phyloP scores from a whole-genome alignment of 92 coral and sea anemone species.

The Montipora capitata region DNA sequence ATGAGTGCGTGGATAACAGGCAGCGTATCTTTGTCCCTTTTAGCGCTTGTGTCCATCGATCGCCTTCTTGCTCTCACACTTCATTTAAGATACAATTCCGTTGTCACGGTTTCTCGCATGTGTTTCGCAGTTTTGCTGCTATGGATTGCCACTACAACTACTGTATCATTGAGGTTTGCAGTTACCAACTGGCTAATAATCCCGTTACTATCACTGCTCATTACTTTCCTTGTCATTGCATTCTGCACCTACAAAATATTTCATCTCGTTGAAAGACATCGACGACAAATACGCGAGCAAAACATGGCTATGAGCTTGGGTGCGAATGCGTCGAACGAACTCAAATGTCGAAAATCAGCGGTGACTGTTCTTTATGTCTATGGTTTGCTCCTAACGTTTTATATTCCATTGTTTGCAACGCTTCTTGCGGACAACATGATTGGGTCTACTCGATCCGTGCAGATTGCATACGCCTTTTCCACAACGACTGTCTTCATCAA shows the following conservation, averaged over 20 bases:
- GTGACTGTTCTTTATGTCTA: no score
- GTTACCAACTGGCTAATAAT: conserved; percentile 20
- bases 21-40: conserved; percentile 21
- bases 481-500: no score
- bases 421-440: no score
- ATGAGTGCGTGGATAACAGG: background rate
- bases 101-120: conserved; percentile 24
- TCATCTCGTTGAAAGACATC: conserved; percentile 22
- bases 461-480: no score
- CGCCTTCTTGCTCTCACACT: conserved; percentile 37
- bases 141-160: conserved; percentile 12
- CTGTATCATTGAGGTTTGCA: background rate
- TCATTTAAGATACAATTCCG: conserved; percentile 27
- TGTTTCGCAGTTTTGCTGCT: background rate
- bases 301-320: background rate
- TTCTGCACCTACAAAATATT: conserved; percentile 18
- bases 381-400: no score
- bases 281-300: background rate
- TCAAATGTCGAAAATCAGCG: no score
- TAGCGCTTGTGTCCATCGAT: conserved; percentile 27
- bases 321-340: no score
- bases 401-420: no score
- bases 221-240: background rate
- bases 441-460: no score
- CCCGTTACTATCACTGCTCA: background rate